Evolutionary conservation across 2,113 vertebrate species (phyloP).

Genomic region (Myotis davidii): DNA sequence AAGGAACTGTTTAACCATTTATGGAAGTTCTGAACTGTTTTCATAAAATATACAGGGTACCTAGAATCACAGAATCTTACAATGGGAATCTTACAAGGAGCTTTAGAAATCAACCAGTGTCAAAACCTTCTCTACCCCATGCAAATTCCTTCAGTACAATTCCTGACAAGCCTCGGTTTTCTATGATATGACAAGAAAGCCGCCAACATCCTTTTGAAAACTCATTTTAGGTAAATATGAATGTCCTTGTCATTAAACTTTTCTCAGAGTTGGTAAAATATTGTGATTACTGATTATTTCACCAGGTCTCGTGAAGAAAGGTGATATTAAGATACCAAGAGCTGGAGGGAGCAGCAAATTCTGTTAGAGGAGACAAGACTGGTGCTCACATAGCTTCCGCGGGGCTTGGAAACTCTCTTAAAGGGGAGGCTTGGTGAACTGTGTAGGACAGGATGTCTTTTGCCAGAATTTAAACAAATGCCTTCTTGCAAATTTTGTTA

Average conservation of each 20-base stretch:
- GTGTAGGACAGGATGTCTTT: not conserved
- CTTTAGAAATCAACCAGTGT: not conserved
- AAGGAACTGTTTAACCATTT: not conserved
- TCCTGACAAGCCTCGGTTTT: not conserved
- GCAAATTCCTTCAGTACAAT: not conserved
- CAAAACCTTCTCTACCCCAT: not conserved
- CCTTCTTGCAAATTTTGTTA: not conserved
- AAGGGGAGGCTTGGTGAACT: not conserved
- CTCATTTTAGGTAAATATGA: not conserved
- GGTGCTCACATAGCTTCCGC: not conserved
- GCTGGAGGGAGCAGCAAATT: not conserved
- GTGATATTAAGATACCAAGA: not conserved
- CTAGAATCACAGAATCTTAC: not conserved
- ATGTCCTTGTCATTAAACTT: not conserved
- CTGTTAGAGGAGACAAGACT: not conserved
- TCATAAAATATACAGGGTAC: not conserved
- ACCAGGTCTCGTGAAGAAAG: not conserved
- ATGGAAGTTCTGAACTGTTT: not conserved
- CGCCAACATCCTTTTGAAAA: conserved; percentile 1
- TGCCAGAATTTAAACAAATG: not conserved
- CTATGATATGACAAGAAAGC: not conserved
- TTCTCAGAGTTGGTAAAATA: not conserved
- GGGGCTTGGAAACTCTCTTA: not conserved
- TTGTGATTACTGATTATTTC: not conserved
- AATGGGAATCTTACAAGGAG: not conserved